Conservation (phyloP, 1,140 invertebrate genomes). For the Drosophila athabasca region DNA sequence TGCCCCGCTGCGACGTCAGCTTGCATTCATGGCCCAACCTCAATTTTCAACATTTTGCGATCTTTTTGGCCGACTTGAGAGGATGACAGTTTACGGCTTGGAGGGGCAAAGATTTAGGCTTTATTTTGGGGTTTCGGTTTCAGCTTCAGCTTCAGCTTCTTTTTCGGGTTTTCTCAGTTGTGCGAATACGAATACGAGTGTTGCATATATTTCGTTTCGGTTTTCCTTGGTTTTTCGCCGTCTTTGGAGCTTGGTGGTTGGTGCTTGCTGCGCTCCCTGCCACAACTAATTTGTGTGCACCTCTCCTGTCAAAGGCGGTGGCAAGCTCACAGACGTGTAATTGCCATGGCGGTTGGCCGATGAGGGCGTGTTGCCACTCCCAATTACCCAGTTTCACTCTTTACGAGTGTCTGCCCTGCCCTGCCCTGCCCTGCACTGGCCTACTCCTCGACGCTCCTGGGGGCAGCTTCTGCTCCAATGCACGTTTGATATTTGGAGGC, state of each 20-base stretch:
- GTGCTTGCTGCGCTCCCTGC: constrained; percentile 33
- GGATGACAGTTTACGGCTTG: constrained; percentile 1
- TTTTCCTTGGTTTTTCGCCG: constrained; percentile 17
- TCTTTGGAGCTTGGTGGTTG: constrained; percentile 22
- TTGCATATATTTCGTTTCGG: constrained; percentile 6
- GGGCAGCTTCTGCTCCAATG: constrained; percentile 38
- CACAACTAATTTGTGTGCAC: constrained; percentile 70
- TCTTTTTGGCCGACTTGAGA: constrained; percentile 44
- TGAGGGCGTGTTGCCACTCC: constrained; percentile 62
- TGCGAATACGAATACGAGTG: no score
- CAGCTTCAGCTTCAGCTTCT: constrained; percentile 18
- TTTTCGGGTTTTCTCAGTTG: constrained; percentile 17
- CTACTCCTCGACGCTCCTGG: neutral
- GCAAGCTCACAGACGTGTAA: constrained; percentile 44
- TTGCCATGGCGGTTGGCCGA: constrained; percentile 52
- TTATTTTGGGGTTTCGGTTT: constrained; percentile 34
- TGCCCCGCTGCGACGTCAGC: constrained; percentile 2
- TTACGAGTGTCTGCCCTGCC: constrained; percentile 8
- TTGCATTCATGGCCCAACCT: constrained; percentile 39
- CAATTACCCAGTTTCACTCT: constrained; percentile 57
- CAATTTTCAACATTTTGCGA: constrained; percentile 58
- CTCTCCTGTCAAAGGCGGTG: constrained; percentile 65
- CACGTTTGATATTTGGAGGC: constrained; percentile 74
- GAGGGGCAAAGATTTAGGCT: constrained; percentile 25
- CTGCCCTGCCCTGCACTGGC: no score